Conservation (phyloP, 1,140 invertebrate genomes). For the Aethina tumida region DNA sequence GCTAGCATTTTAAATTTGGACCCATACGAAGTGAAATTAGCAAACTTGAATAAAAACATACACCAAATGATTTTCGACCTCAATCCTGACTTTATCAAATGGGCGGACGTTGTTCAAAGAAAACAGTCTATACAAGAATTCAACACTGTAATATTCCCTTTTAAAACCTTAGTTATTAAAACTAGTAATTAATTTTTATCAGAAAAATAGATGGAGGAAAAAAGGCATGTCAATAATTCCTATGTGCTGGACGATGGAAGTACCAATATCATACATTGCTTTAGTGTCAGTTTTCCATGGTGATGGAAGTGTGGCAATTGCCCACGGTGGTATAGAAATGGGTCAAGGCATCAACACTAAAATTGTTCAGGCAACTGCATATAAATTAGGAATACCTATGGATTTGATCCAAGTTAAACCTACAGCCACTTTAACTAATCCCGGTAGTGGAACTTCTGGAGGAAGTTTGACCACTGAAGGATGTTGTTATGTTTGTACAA, state of each 20-base stretch:
- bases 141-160: constrained; percentile 45
- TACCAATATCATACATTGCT: constrained; percentile 48
- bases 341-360: constrained; percentile 73
- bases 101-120: constrained; percentile 50
- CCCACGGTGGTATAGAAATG: constrained; percentile 73
- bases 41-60: constrained; percentile 44
- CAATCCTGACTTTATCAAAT: constrained; percentile 46
- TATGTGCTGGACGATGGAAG: constrained; percentile 48
- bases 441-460: constrained; percentile 56
- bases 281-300: constrained; percentile 60
- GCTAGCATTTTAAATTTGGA: constrained; percentile 54
- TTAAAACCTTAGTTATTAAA: too few relatives aligned
- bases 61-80: constrained; percentile 31
- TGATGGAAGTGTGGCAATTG: constrained; percentile 66
- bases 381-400: constrained; percentile 62
- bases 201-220: constrained; percentile 65
- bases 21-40: constrained; percentile 52
- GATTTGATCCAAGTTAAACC: constrained; percentile 59
- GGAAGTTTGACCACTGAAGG: constrained; percentile 64
- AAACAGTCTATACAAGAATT: constrained; percentile 45
- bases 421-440: constrained; percentile 51
- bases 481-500: constrained; percentile 49
- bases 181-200: too few relatives aligned
- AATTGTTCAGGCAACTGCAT: constrained; percentile 64
- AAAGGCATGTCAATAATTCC: constrained; percentile 56